These are phyloP conservation scores for Astyanax mexicanus DNA, from an alignment of 2,797 vertebrate genomes.

Conservation along the genomic window DNA sequence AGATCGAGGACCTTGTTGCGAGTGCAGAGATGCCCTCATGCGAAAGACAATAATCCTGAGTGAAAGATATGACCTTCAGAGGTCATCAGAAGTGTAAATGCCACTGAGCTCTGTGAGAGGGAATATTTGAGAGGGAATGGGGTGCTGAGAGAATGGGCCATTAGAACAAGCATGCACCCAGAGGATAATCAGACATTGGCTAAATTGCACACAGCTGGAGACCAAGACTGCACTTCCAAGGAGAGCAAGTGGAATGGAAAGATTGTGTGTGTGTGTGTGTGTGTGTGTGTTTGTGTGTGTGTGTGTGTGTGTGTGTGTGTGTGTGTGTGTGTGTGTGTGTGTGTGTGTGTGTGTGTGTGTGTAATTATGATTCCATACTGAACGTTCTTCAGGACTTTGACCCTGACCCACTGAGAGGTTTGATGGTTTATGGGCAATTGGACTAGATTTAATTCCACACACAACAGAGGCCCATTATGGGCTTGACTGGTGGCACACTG, in stretches of 20 bases:
- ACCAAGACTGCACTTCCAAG: slow-evolving; percentile 47
- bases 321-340: slow-evolving; percentile 10
- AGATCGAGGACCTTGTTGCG: slow-evolving; percentile 29
- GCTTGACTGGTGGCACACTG: slow-evolving; percentile 30
- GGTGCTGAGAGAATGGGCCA: slow-evolving; percentile 49
- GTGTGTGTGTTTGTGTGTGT: slow-evolving; percentile 6
- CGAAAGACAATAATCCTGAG: slow-evolving; percentile 60
- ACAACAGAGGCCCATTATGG: slow-evolving; percentile 45
- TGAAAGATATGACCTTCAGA: slow-evolving; percentile 64
- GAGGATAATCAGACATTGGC: slow-evolving; percentile 55
- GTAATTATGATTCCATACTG: slow-evolving; percentile 47
- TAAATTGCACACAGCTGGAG: slow-evolving; percentile 56
- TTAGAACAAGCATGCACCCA: slow-evolving; percentile 53
- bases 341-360: not conserved
- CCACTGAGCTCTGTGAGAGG: slow-evolving; percentile 28
- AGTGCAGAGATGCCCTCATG: slow-evolving; percentile 62
- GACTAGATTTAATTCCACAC: slow-evolving; percentile 46
- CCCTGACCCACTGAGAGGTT: slow-evolving; percentile 45
- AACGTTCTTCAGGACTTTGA: slow-evolving; percentile 46
- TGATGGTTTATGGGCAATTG: slow-evolving; percentile 54
- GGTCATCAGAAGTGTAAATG: slow-evolving; percentile 71
- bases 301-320: not conserved
- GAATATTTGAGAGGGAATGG: slow-evolving; percentile 45
- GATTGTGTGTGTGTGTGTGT: slow-evolving; percentile 19
- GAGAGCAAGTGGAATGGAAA: slow-evolving; percentile 35